phyloP scores from a whole-genome alignment of 2,888 invertebrate species.

The Phasia obesa region DNA sequence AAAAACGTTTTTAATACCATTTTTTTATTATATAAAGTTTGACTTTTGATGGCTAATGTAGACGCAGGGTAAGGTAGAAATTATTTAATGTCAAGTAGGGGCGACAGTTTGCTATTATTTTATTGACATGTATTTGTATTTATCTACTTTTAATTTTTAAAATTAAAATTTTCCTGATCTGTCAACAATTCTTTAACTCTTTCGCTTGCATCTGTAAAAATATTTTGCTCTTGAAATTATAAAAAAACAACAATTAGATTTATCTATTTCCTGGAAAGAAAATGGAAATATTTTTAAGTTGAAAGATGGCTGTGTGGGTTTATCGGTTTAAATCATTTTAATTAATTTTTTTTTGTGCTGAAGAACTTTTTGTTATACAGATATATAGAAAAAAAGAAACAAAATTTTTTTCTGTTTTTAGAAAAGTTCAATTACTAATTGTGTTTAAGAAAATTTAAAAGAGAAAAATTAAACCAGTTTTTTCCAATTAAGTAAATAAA shows the following conservation, averaged over 20 bases:
- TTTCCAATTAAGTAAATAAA: no score
- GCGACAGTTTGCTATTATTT: no score
- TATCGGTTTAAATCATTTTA: background rate
- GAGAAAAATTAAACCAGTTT: no score
- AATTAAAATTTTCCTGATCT: no score
- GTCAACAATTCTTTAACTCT: background rate
- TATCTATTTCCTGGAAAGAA: background rate
- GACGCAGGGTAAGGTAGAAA: no score
- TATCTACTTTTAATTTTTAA: no score
- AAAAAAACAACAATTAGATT: background rate
- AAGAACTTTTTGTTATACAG: constrained; percentile 48
- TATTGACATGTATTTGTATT: no score
- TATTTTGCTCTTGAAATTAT: constrained; percentile 7
- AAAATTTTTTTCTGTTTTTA: background rate
- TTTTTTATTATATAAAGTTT: no score
- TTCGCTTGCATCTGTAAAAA: background rate
- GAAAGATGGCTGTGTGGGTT: background rate
- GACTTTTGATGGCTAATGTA: no score
- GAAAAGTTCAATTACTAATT: background rate
- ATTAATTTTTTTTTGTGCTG: constrained; percentile 36
- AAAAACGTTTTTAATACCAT: no score
- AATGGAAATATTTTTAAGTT: constrained; percentile 1
- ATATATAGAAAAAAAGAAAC: background rate
- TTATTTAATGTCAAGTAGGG: no score
- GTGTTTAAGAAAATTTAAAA: no score